Conservation (phyloP, 2,888 invertebrate species). For the Hesperia comma region DNA sequence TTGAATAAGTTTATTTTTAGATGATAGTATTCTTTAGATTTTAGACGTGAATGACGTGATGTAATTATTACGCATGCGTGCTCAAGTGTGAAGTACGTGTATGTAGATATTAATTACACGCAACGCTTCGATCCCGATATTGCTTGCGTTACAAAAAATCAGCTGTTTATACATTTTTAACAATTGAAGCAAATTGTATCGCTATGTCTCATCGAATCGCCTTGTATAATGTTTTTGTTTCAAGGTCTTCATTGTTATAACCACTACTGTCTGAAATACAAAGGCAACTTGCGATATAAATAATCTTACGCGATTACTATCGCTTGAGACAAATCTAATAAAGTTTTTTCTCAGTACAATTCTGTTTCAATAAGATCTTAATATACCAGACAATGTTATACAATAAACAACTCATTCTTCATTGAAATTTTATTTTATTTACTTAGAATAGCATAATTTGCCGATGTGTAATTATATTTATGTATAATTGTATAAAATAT, state of each 20-base stretch:
- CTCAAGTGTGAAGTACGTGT: slow-evolving; percentile 15
- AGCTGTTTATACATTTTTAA: slow-evolving; percentile 70
- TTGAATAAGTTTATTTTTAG: background rate
- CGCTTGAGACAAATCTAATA: background rate
- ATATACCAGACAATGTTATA: too few relatives aligned
- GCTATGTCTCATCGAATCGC: slow-evolving; percentile 45
- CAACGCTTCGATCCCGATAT: slow-evolving; percentile 9
- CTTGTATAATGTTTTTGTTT: slow-evolving; percentile 48
- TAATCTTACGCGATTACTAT: slow-evolving; percentile 6
- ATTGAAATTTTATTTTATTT: too few relatives aligned
- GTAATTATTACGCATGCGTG: slow-evolving; percentile 9
- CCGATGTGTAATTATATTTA: too few relatives aligned
- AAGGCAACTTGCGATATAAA: background rate
- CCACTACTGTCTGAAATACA: background rate
- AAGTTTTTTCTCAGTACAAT: background rate
- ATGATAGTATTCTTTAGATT: slow-evolving; percentile 1
- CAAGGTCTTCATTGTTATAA: slow-evolving; percentile 43
- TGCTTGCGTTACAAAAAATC: slow-evolving; percentile 48
- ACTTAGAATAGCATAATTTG: too few relatives aligned
- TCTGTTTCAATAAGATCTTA: background rate
- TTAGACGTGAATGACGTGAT: slow-evolving; percentile 10
- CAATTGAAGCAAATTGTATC: slow-evolving; percentile 61
- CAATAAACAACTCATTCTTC: too few relatives aligned
- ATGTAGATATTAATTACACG: slow-evolving; percentile 19
- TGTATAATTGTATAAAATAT: too few relatives aligned